Conservation (phyloP, 2,113 vertebrate genomes). For the Ailuropoda melanoleuca region DNA sequence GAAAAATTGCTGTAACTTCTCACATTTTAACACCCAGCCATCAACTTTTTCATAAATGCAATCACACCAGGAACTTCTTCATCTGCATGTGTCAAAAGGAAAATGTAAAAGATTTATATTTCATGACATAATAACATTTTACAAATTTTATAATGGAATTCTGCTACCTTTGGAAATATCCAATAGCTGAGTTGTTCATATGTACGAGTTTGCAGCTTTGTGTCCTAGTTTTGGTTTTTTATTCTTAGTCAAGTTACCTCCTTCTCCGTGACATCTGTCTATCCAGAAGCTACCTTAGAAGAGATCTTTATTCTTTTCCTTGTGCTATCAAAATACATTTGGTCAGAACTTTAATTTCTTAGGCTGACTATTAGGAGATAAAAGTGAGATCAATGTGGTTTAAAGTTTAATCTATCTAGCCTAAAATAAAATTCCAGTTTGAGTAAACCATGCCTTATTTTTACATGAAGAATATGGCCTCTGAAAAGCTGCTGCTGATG, state of each 20-base stretch:
- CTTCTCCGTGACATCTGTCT: background rate
- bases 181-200: background rate
- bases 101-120: slow-evolving; percentile 68
- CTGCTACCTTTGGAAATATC: slow-evolving; percentile 6
- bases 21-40: slow-evolving; percentile 69
- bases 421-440: background rate
- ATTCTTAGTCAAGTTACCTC: background rate
- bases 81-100: slow-evolving; percentile 75
- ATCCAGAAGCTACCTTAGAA: background rate
- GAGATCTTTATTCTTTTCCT: background rate
- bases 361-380: background rate
- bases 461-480: background rate
- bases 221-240: slow-evolving; percentile 3
- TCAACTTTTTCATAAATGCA: slow-evolving; percentile 68
- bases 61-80: slow-evolving; percentile 67
- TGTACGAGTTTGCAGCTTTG: background rate
- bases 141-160: slow-evolving; percentile 68
- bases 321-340: background rate
- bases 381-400: background rate
- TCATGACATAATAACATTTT: slow-evolving; percentile 66
- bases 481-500: background rate
- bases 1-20: slow-evolving; percentile 65
- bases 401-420: background rate
- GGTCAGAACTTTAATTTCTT: background rate
- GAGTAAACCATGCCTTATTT: background rate